Evolutionary conservation across 2,797 vertebrate genomes (phyloP), one percentile per base, ranked within the genome.

Genomic region (Trachops cirrhosus): DNA sequence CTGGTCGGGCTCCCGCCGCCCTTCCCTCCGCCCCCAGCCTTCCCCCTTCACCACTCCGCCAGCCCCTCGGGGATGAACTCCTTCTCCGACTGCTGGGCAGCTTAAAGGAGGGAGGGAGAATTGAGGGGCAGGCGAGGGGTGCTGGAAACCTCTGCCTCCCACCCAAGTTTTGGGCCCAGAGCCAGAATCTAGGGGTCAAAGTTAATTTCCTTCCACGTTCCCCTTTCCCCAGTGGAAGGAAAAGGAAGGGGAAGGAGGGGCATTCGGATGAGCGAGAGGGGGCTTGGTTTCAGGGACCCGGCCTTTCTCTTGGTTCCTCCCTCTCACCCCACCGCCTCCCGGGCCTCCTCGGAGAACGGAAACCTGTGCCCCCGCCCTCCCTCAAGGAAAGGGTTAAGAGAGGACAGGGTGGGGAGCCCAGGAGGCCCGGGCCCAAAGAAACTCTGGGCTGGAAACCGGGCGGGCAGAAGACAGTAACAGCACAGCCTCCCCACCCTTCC

Each of bases 321-420:
- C 9, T 21, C 22, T 37, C n/a, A 11, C 32, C 46, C 39, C 24
- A 7, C 59, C 32, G 8, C 78, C 50, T 64, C 59, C 48, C 41
- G 14, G n/a, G 78, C 59, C 34, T 84, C 90, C 44, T 54, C 0
- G 0, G 79, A 75, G 92, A 74, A 50, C 84, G 1, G 10, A 24
- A 32, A 71, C 73, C 48, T 32, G 57, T 4, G n/a, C 57, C 50
- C n/a, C 57, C 57, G n/a, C 39, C 57, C 78, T 50, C 26, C 87
- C 37, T 85, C 6, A 10, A 91, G 85, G 93, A 95, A 97, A 86
- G 94, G 87, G 96, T 97, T 98, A 95, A 96, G 50, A 84, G 74
- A 89, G 78, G 82, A 44, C 44, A 6, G 93, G 79, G 89, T 93
- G 89, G 96, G 87, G 85, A 96, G 78, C 79, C 62, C 41, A 37